Conservation (phyloP, 2,797 vertebrate genomes). For the Simalia tracyae region DNA sequence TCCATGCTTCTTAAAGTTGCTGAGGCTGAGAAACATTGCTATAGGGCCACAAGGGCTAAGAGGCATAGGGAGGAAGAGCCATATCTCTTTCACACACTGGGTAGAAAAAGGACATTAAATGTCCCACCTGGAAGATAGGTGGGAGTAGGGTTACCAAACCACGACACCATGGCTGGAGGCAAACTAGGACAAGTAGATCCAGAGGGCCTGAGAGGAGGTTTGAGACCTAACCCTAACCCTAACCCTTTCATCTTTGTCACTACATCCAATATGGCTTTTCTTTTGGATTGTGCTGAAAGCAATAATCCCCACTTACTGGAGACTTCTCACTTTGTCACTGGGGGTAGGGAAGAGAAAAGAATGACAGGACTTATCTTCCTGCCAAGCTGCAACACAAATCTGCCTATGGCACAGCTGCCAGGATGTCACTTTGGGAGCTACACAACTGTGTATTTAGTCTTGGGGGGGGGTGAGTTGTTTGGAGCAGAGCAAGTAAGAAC, state of each 20-base stretch:
- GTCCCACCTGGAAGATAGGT: not conserved
- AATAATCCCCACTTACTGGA: not conserved
- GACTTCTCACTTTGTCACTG: not conserved
- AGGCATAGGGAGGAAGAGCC: not conserved
- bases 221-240: not conserved
- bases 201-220: not conserved
- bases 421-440: not conserved
- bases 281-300: not conserved
- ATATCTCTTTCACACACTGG: not conserved
- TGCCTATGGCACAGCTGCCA: not conserved
- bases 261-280: not conserved
- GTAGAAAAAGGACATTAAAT: not conserved
- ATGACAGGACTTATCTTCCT: not conserved
- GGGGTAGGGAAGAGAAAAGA: not conserved
- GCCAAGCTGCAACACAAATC: not conserved
- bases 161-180: not conserved
- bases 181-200: not conserved
- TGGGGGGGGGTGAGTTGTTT: not conserved
- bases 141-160: not conserved
- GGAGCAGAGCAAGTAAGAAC: not conserved
- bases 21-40: not conserved
- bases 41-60: not conserved
- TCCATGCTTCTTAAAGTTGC: not conserved
- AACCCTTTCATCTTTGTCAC: not conserved
- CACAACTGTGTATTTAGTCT: not conserved